phyloP scores from a whole-genome alignment of 2,797 vertebrate species.

The Peromyscus aztecus region DNA sequence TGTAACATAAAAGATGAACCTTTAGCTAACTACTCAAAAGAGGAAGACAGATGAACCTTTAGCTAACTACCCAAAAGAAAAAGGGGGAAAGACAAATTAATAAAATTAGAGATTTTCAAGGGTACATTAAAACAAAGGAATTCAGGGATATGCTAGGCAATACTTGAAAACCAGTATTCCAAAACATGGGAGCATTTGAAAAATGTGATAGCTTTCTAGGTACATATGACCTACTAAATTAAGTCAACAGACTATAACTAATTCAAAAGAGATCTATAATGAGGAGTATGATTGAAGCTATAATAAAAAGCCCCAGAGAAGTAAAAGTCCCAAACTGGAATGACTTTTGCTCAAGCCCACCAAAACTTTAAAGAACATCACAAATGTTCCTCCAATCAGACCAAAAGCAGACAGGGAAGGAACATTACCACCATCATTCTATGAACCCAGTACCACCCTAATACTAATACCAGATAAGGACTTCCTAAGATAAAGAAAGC shows the following conservation, averaged over 20 bases:
- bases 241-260: neutral
- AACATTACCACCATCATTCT: neutral
- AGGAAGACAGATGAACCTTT: neutral
- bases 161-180: neutral
- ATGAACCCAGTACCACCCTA: neutral
- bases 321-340: neutral
- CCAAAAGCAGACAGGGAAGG: neutral
- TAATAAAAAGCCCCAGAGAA: neutral
- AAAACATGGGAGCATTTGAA: neutral
- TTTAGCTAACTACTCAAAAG: too few relatives aligned
- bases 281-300: too few relatives aligned
- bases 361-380: neutral
- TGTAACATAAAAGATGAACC: neutral
- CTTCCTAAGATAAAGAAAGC: neutral
- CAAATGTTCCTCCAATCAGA: neutral
- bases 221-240: neutral
- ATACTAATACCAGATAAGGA: neutral
- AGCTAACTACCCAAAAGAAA: neutral
- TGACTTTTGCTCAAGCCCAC: neutral
- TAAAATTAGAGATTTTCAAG: neutral
- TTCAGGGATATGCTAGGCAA: neutral
- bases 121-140: neutral
- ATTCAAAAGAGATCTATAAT: neutral
- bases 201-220: neutral
- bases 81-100: neutral